Base-by-base conservation (phyloP, 2,888 invertebrate genomes). In the Andrena haemorrhoa region DNA sequence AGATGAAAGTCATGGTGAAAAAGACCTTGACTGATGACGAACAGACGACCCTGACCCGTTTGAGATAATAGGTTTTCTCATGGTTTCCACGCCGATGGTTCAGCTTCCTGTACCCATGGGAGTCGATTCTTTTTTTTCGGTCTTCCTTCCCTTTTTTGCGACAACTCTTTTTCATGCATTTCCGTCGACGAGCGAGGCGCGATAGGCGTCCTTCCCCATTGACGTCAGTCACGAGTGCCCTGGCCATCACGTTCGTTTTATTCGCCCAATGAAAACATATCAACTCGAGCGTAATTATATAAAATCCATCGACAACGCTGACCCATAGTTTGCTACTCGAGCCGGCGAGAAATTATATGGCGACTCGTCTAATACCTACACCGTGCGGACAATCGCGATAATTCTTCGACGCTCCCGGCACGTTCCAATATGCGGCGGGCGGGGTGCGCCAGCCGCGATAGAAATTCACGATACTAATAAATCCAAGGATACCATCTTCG, bases 171-270 rank as follows among this genome's bases (percentile, higher is more conserved):
- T 76, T 64, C 51, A 53, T 49, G 66, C 53, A 76, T 72, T 75
- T 31, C 23, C n/a, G 29, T 61, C 31, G 53, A 65, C 23, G 31
- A 10, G 4, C 10, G 16, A n/a, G 61, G 29, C 26, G 3, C 29
- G 75, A 60, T 65, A 51, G 56, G 51, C 51, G 61, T 16, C 20
- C 8, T 66, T 61, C 53, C 63, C 35, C 63, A 65, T 72, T 72
- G 76, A 80, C 77, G 80, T 80, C 80, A 77, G 41, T 76, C 76
- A 71, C 64, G 20, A n/a, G 16, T 56, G n/a, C 56, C 41, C 71
- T 60, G 47, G 31, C 47, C 58, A 29, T 20, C n/a, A 29, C 16
- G 56, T 29, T 64, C 64, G 64, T 31, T 80, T 64, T 69, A 80
- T 64, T 56, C 49, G 35, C 64, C 31, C 51, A 7, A 56, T 68